Evolutionary conservation across 2,888 invertebrate genomes (phyloP).

Genomic region (Pilophorus perplexus): DNA sequence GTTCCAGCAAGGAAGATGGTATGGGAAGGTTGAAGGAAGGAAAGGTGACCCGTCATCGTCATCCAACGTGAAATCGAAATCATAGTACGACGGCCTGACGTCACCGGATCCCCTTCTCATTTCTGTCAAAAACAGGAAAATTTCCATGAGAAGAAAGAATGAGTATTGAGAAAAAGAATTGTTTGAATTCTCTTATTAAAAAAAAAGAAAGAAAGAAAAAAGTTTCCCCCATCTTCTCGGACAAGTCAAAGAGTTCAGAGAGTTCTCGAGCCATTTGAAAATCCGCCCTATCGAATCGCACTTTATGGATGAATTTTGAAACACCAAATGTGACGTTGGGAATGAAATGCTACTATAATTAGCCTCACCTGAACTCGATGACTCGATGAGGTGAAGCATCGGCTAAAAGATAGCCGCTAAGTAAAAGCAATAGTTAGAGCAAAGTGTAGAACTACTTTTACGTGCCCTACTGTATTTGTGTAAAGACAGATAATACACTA

Average conservation of each 20-base stretch:
- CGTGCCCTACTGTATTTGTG: no score
- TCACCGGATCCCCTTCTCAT: conserved; percentile 38
- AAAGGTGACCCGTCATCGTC: conserved; percentile 35
- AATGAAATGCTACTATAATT: background rate
- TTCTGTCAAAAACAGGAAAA: conserved; percentile 36
- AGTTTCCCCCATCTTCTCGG: no score
- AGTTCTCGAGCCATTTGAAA: conserved; percentile 12
- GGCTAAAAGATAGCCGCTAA: no score
- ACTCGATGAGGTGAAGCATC: no score
- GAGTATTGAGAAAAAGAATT: background rate
- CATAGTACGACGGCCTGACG: conserved; percentile 31
- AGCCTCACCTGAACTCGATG: background rate
- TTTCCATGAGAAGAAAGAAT: conserved; percentile 15
- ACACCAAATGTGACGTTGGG: conserved; percentile 24
- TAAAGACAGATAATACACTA: no score
- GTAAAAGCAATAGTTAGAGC: no score
- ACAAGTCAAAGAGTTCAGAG: no score
- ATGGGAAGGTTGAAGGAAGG: conserved; percentile 37
- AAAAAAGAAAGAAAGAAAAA: background rate
- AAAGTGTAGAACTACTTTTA: no score
- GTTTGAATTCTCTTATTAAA: background rate
- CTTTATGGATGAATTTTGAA: no score
- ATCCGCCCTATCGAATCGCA: no score
- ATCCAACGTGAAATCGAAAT: conserved; percentile 39
- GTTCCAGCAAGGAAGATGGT: conserved; percentile 37